These are phyloP conservation scores for Camponotus vicinus DNA, from an alignment of 1,140 invertebrate genomes.

Conservation along the genomic window DNA sequence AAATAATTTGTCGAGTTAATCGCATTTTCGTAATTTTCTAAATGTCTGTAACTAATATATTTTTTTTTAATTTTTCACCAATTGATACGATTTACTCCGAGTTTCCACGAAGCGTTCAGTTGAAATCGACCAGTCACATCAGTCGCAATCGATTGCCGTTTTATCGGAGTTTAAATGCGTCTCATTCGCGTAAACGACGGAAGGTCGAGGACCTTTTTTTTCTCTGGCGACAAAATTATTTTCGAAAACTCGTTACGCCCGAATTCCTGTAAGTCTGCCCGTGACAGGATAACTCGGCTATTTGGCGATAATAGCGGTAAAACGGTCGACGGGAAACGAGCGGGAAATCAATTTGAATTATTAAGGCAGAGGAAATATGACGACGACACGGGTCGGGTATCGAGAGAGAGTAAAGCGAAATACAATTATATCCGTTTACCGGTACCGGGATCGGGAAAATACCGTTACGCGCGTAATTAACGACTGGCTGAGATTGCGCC, in stretches of 20 bases:
- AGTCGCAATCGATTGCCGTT: constrained; percentile 2
- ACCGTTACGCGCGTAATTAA: constrained; percentile 47
- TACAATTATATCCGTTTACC: constrained; percentile 52
- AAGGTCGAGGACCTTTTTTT: constrained; percentile 32
- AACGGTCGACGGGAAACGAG: background rate
- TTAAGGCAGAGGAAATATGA: constrained; percentile 49
- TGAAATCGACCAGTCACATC: constrained; percentile 25
- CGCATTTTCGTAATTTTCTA: background rate
- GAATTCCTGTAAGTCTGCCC: constrained; percentile 40
- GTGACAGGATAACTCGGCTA: constrained; percentile 43
- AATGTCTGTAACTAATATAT: background rate
- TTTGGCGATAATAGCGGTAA: constrained; percentile 41
- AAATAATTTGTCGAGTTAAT: background rate
- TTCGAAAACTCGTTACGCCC: constrained; percentile 36
- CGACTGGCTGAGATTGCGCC: constrained; percentile 11
- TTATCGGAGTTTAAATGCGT: constrained; percentile 34
- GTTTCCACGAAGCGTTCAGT: background rate
- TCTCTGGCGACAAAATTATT: constrained; percentile 24
- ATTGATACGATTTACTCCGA: background rate
- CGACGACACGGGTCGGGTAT: constrained; percentile 14
- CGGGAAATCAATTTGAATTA: constrained; percentile 52
- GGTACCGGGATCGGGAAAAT: constrained; percentile 46
- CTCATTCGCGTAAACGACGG: constrained; percentile 3
- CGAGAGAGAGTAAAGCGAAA: constrained; percentile 40
- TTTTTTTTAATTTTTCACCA: background rate